Conservation (phyloP, 35 echinoderm and acorn worm species). For the Anneissia japonica region DNA sequence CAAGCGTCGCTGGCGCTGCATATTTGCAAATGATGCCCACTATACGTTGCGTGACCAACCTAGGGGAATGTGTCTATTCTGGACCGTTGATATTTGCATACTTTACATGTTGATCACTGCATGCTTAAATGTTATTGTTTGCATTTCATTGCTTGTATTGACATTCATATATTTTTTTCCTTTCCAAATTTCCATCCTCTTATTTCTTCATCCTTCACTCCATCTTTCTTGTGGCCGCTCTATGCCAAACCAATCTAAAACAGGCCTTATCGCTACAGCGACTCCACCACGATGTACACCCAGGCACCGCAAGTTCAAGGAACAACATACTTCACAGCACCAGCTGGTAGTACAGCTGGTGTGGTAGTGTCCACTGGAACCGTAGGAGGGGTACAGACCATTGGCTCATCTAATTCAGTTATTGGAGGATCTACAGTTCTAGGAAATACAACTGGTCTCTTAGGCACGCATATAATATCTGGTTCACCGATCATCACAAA, state of each 20-base stretch:
- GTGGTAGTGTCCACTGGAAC: constrained; percentile 32
- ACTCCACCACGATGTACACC: constrained; percentile 90
- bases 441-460: constrained; percentile 33
- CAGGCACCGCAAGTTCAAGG: constrained; percentile 56
- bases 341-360: background rate
- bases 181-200: background rate
- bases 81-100: too few relatives aligned
- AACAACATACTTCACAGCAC: constrained; percentile 58
- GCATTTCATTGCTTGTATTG: background rate
- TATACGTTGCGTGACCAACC: too few relatives aligned
- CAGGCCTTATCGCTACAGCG: constrained; percentile 99
- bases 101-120: background rate
- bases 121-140: too few relatives aligned
- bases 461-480: constrained; percentile 56
- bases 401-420: constrained; percentile 50
- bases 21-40: too few relatives aligned
- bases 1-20: too few relatives aligned
- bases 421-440: constrained; percentile 48
- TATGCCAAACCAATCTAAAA: constrained; percentile 28
- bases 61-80: too few relatives aligned
- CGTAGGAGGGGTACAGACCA: constrained; percentile 60
- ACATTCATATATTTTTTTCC: constrained; percentile 1
- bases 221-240: background rate
- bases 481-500: constrained; percentile 78
- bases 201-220: background rate